phyloP scores from a whole-genome alignment of 1,140 invertebrate genomes.

The Brachionus manjavacas region DNA sequence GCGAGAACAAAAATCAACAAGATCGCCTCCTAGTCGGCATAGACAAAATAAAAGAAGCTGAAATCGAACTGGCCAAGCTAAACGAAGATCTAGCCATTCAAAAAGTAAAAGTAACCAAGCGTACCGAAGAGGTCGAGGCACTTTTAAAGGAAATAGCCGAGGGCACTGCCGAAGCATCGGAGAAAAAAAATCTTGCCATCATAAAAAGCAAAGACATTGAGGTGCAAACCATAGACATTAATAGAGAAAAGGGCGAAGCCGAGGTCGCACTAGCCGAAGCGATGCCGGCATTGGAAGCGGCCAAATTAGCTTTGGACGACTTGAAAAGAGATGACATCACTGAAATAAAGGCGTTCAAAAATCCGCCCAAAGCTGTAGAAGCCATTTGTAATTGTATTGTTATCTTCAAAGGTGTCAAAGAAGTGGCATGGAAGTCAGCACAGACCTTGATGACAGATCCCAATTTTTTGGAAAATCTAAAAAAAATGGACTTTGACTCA shows the following conservation, averaged over 20 bases:
- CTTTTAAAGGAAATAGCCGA: slow-evolving; percentile 66
- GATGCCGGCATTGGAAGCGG: slow-evolving; percentile 73
- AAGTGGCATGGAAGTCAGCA: slow-evolving; percentile 80
- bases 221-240: slow-evolving; percentile 70
- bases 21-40: slow-evolving; percentile 67
- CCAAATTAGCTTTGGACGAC: slow-evolving; percentile 69
- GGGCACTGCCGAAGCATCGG: slow-evolving; percentile 64
- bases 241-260: slow-evolving; percentile 73
- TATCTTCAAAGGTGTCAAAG: slow-evolving; percentile 72
- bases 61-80: slow-evolving; percentile 66
- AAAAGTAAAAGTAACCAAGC: slow-evolving; percentile 69
- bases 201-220: slow-evolving; percentile 60
- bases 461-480: slow-evolving; percentile 70
- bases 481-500: slow-evolving; percentile 76
- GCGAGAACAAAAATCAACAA: slow-evolving; percentile 66
- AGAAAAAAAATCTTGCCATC: slow-evolving; percentile 63
- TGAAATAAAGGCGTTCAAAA: slow-evolving; percentile 80
- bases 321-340: slow-evolving; percentile 82
- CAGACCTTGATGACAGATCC: slow-evolving; percentile 84
- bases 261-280: slow-evolving; percentile 71
- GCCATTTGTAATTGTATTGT: slow-evolving; percentile 78
- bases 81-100: slow-evolving; percentile 72
- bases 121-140: slow-evolving; percentile 69
- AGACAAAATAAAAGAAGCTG: slow-evolving; percentile 73
- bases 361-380: slow-evolving; percentile 80